Evolutionary conservation across 2,888 invertebrate species (phyloP), one percentile per base, ranked within the genome.

Genomic region (Amphipoea lucens): DNA sequence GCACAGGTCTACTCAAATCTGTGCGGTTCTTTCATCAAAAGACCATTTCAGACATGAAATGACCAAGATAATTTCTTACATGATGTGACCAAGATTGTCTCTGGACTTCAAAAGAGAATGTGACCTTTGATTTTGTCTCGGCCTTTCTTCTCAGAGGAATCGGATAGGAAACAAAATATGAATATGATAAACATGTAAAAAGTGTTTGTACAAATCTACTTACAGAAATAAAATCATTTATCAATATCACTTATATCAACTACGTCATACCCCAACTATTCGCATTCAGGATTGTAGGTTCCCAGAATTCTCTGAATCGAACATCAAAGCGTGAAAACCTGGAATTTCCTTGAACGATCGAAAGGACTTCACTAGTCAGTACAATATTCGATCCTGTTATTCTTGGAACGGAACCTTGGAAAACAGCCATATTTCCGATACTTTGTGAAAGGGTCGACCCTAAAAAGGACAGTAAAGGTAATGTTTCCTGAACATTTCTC

Each of bases 371-470:
- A 48, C 36, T 48, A 76, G 54, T 66, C 20, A 62, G 29, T 73
- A 76, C n/a, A 63, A 71, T 57, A 45, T 68, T 65, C 74, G 42
- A 74, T 57, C n/a, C 54, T 51, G 45, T 76, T 74, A 66, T 71
- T 77, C 67, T 82, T 40, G 17, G 63, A 74, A 86, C 74, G 57
- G 23, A 71, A 68, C 57, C n/a, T 63, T 40, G 51, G 62, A 62
- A 70, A 68, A 75, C 54, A 65, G 60, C 48, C 74, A 67, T 65
- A 57, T 83, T 54, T 74, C 83, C 74, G 60, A 72, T 78, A 71
- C 60, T 74, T 82, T 84, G 74, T 78, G 71, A 63, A 82, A 78
- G 74, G 87, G 83, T 86, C 67, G 62, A 60, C 77, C 83, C 70
- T 73, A 51, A 73, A 74, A 69, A 40, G 45, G 78, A 54, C 42